A percentile compares a stretch with the other conserved stretches of the same genome.
These are phyloP conservation scores for Xanthorhoe spadicearia DNA, from an alignment of 2,888 invertebrate species.

Conservation along the genomic window DNA sequence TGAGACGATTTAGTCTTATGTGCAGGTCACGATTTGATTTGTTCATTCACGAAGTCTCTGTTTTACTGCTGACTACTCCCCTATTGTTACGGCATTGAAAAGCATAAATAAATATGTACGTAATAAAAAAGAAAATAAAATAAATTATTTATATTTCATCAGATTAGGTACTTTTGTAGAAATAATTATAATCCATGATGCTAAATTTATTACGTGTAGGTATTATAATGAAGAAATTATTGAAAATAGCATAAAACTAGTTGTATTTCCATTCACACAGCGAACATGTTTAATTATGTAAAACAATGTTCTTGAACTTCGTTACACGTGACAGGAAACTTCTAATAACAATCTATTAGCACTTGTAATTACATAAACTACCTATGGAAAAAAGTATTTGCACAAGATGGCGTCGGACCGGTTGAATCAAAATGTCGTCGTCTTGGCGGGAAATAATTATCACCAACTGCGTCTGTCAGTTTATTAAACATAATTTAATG, in stretches of 20 bases:
- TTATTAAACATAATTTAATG: conserved; percentile 40
- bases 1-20: background rate
- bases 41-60: too few relatives aligned
- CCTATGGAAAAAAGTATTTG: conserved; percentile 4
- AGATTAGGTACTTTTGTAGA: too few relatives aligned
- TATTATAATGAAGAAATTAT: conserved; percentile 1
- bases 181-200: background rate
- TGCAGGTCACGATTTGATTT: background rate
- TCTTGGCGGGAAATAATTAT: conserved; percentile 25
- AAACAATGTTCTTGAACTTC: background rate
- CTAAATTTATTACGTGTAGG: background rate
- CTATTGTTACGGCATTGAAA: too few relatives aligned
- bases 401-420: conserved; percentile 42
- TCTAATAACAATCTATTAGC: background rate
- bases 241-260: background rate
- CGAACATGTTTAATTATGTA: background rate
- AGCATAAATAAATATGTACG: too few relatives aligned
- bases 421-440: conserved; percentile 44
- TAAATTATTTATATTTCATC: too few relatives aligned
- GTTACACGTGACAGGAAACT: conserved; percentile 2
- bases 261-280: background rate
- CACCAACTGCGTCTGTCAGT: conserved; percentile 5
- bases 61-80: too few relatives aligned
- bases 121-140: too few relatives aligned
- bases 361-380: conserved; percentile 6